These are phyloP conservation scores for Aspidapion aeneum DNA, from an alignment of 2,888 invertebrate genomes.

Conservation along the genomic window DNA sequence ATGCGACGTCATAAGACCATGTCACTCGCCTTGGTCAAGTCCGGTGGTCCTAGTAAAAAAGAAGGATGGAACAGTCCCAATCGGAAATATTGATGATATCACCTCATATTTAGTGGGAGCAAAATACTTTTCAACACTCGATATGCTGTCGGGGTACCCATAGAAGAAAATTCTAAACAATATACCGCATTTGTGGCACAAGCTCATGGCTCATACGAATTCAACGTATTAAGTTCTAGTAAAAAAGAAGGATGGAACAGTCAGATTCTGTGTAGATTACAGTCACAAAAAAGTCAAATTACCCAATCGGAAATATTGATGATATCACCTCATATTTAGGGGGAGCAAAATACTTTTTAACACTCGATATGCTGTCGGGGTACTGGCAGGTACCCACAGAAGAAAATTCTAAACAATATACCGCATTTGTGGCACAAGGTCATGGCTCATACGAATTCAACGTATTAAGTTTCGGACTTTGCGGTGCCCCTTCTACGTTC, in stretches of 20 bases:
- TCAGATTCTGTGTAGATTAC: background rate
- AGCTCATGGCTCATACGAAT: too few relatives aligned
- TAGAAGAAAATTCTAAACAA: too few relatives aligned
- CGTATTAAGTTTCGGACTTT: slow-evolving; percentile 4
- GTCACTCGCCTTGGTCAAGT: slow-evolving; percentile 16
- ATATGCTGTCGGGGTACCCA: too few relatives aligned
- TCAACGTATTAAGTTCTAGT: too few relatives aligned
- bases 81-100: too few relatives aligned
- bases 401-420: slow-evolving; percentile 6
- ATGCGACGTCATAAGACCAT: slow-evolving; percentile 19
- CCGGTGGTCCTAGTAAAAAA: slow-evolving; percentile 22
- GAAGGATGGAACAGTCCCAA: too few relatives aligned
- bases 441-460: slow-evolving; percentile 7
- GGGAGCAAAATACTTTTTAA: background rate
- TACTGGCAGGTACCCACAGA: slow-evolving; percentile 7
- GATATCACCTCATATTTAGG: background rate
- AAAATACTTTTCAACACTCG: too few relatives aligned
- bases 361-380: background rate
- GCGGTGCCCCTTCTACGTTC: background rate
- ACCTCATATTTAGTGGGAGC: too few relatives aligned
- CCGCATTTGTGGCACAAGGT: slow-evolving; percentile 1
- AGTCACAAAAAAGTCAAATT: background rate
- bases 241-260: too few relatives aligned
- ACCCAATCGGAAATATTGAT: background rate
- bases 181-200: too few relatives aligned